Evolutionary conservation across 2,888 invertebrate genomes (phyloP).

Genomic region (Chrysotoxum bicinctum): DNA sequence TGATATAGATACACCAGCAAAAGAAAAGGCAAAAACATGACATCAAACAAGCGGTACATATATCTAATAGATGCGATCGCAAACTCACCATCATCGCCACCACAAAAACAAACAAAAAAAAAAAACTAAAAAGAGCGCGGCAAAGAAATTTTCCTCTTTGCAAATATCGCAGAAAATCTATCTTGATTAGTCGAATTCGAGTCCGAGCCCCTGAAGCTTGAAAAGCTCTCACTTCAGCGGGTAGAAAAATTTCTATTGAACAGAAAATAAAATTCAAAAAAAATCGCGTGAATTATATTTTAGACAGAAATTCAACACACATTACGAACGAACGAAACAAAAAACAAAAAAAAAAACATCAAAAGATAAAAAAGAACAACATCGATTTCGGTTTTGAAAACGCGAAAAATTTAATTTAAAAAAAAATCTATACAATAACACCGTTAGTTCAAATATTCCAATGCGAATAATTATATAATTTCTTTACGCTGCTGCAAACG

Average conservation of each 20-base stretch:
- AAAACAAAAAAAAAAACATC: slow-evolving; percentile 7
- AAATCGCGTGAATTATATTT: slow-evolving; percentile 64
- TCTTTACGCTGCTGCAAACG: slow-evolving; percentile 33
- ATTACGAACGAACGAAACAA: slow-evolving; percentile 68
- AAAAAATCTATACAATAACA: slow-evolving; percentile 45
- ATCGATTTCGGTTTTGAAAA: slow-evolving; percentile 66
- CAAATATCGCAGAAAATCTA: slow-evolving; percentile 76
- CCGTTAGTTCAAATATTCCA: slow-evolving; percentile 70
- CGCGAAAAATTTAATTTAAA: slow-evolving; percentile 39
- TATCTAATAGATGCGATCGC: slow-evolving; percentile 48
- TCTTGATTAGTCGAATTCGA: slow-evolving; percentile 81
- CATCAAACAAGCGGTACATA: slow-evolving; percentile 32
- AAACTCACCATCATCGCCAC: slow-evolving; percentile 41
- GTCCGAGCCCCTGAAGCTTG: slow-evolving; percentile 82
- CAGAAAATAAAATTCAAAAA: slow-evolving; percentile 36
- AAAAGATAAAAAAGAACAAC: slow-evolving; percentile 33
- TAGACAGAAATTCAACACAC: slow-evolving; percentile 45
- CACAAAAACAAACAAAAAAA: slow-evolving; percentile 45
- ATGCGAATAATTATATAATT: slow-evolving; percentile 66
- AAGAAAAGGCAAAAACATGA: slow-evolving; percentile 59
- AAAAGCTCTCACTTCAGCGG: slow-evolving; percentile 75
- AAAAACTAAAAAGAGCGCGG: slow-evolving; percentile 36
- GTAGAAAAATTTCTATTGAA: slow-evolving; percentile 58
- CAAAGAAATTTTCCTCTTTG: slow-evolving; percentile 74
- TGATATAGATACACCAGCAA: slow-evolving; percentile 54